Evolutionary conservation across 1,140 invertebrate species (phyloP), one percentile per base, ranked within the genome.

Genomic region (Neodiprion virginianus): DNA sequence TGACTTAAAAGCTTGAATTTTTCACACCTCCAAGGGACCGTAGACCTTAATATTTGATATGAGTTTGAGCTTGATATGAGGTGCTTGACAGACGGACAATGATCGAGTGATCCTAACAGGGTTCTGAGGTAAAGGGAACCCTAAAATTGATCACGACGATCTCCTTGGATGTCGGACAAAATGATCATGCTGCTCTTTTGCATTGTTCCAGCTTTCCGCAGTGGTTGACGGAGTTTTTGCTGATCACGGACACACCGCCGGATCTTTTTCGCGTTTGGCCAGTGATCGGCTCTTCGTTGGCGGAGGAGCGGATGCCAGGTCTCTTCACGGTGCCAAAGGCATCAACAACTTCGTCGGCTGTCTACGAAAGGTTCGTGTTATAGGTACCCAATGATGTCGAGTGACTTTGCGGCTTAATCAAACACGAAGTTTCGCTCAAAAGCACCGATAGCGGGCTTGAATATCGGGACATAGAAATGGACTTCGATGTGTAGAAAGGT

Each of bases 331-430:
- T 0, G 93, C 95, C n/a, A 91, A 93, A 72, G 94, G 95, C 14
- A 93, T 95, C 83, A 94, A 92, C 81, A 98, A 98, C 88, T 99
- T 98, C 84, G 94, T 97, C 76, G 98, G 98, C 7, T 99, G 98
- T 85, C 90, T 99, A 82, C 93, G 96, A 86, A 97, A 98, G 92
- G 97, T 99, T 87, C 88, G 85, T 79, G 11, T 61, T 40, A 40
- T 40, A 40, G 28, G 28, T 40, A 40, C 28, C 28, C 5, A 40
- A 40, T 40, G 28, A n/a, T 47, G 14, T 8, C 21, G 68, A 12
- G n/a, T 14, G 28, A 73, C 11, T 14, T 28, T n/a, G 47, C 8
- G 14, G 50, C 48, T 49, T 2, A 14, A 69, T 21, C n/a, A 17
- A 69, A 14, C 12, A 69, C n/a, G 12, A 8, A 17, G n/a, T 28